Base-by-base conservation (phyloP, 1,140 invertebrate genomes). In the Andrena cerasifolii region DNA sequence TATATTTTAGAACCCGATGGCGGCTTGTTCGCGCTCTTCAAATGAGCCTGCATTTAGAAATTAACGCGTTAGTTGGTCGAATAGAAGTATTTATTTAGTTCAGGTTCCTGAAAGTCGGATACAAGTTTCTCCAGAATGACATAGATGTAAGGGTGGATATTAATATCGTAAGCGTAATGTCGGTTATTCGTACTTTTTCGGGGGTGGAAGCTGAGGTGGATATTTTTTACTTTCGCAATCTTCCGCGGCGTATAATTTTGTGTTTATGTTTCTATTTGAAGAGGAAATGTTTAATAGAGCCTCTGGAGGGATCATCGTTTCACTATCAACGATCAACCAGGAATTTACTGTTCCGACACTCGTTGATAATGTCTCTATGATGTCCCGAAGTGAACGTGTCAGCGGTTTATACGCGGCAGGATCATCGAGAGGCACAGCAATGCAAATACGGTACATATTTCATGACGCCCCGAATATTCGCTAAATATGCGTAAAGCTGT, bases 401-500 rank as follows among this genome's bases (percentile, higher is more conserved):
- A 70, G 66, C 54, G 74, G 56, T 77, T 70, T 77, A 36, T 56
- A 21, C 74, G 63, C 24, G 40, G 73, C 31, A 45, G 62, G 72
- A 66, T 56, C 28, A 67, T 75, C 73, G 65, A 56, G 24, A 16
- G 31, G 8, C 53, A 71, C 31, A 43, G 31, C n/a, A 54, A 70
- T 77, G 74, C 43, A 77, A 70, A 71, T 61, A 61, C 33, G n/a
- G 33, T 71, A 71, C 66, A 71, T 77, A 77, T 77, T 77, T 77
- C 74, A 70, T 53, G 56, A 71, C 65, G 56, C 33, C 8, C 21
- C 53, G 66, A 77, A 71, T 71, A 77, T 77, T 71, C 66, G 66
- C 45, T 77, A 77, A 77, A 77, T 77, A 77, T 77, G 74, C 54
- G 74, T 77, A 61, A 77, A 77, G 54, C 66, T 71, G 54, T 71